Base-by-base conservation (phyloP, 2,113 vertebrate species). In the Neolamprologus sp. region DNA sequence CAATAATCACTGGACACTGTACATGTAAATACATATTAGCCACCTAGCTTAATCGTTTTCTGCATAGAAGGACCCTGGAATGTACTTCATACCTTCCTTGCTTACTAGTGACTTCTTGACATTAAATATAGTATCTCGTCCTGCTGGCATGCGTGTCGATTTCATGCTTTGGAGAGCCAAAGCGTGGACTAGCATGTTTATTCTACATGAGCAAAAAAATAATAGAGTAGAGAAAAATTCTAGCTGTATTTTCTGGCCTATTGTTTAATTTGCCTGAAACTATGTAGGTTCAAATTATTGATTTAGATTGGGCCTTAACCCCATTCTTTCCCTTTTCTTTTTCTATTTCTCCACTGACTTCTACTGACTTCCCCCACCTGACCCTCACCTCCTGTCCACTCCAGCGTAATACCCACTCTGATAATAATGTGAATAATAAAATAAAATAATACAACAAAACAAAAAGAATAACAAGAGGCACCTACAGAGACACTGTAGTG, bases 111-210 rank as follows among this genome's bases (percentile, higher is more conserved):
- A 65, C 60, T 37, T 65, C 33, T 65, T 13, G 31, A 7, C 4
- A 2, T 65, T n/a, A n/a, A 65, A 65, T 65, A 0, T 65, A 5
- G 33, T 21, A 65, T 65, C 33, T 65, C 17, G 0, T 35, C 60
- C 60, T 65, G 31, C 60, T 35, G 60, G 17, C 60, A 65, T 65
- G 6, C 10, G 1, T 65, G 60, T 37, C 10, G 0, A 37, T 37
- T 65, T n/a, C 60, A 35, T 4, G 31, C 60, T 65, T 65, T 65
- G 60, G 21, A 23, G 21, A 23, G 21, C 21, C 60, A 65, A 35
- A 65, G 0, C 6, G 2, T 65, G 31, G 31, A 65, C 10, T 65
- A 12, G 33, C 6, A 37, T 65, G 33, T 65, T 37, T 71, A 71
- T 23, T 71, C 35, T 71, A 71, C 3, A 21, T 40, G 63, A 40